Conservation (phyloP, 2,888 invertebrate genomes). For the Litoditis marina region DNA sequence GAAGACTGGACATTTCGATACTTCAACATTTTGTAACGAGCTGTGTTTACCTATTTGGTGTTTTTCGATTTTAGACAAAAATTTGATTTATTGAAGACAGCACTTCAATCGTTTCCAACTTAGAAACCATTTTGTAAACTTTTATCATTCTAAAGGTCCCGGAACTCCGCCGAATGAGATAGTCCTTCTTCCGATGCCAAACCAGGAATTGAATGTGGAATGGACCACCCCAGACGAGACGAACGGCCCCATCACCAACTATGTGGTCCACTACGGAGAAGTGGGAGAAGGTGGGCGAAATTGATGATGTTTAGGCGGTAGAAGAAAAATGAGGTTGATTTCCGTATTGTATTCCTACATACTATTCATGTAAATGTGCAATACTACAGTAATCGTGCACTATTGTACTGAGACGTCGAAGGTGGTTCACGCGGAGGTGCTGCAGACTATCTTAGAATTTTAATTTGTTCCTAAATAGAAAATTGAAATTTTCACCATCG, state of each 20-base stretch:
- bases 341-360: neutral
- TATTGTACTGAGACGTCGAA: no score
- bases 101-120: slow-evolving; percentile 6
- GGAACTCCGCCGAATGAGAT: slow-evolving; percentile 60
- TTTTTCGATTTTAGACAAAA: neutral
- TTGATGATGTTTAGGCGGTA: no score
- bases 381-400: no score
- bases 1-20: no score
- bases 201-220: slow-evolving; percentile 57
- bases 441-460: no score
- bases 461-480: no score
- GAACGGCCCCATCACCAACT: slow-evolving; percentile 56
- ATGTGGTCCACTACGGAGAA: slow-evolving; percentile 57
- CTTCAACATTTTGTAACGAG: no score
- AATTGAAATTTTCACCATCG: no score
- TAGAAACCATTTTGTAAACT: neutral
- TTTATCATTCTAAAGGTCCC: slow-evolving; percentile 40
- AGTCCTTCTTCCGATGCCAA: slow-evolving; percentile 51
- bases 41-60: neutral
- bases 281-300: slow-evolving; percentile 53
- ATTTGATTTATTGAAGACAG: neutral
- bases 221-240: slow-evolving; percentile 60
- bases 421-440: no score
- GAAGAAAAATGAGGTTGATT: no score
- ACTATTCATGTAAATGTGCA: neutral